Evolutionary conservation across 1,140 invertebrate species (phyloP).

Genomic region (Pemphigus obesinymphae): DNA sequence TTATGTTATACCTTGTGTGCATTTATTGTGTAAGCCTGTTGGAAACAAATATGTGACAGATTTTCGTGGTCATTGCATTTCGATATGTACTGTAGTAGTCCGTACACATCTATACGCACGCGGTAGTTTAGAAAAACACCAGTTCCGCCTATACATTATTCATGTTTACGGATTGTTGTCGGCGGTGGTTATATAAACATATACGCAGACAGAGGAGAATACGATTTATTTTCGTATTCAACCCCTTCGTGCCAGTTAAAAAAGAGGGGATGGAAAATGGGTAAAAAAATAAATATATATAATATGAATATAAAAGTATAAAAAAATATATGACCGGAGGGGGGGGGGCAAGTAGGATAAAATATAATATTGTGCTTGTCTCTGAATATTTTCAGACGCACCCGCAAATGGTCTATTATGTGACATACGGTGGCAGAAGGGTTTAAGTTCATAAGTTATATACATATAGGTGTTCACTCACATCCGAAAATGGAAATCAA

Average conservation of each 20-base stretch:
- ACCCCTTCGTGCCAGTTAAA: too few relatives aligned
- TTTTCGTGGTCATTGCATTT: neutral
- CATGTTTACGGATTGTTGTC: constrained; percentile 16
- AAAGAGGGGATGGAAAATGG: neutral
- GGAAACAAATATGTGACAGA: neutral
- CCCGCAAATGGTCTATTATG: neutral
- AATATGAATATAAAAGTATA: neutral
- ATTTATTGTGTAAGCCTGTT: neutral
- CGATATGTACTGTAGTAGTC: neutral
- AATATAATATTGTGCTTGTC: neutral
- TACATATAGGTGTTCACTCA: neutral
- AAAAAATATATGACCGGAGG: too few relatives aligned
- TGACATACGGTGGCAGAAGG: neutral
- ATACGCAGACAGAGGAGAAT: neutral
- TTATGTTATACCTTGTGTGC: neutral
- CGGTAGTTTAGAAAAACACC: constrained; percentile 62
- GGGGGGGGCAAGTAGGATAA: neutral
- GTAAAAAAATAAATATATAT: neutral
- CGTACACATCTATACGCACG: neutral
- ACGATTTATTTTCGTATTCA: neutral
- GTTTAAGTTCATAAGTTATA: neutral
- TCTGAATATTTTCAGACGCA: neutral
- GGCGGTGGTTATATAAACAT: neutral
- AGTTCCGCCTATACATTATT: constrained; percentile 18
- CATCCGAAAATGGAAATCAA: neutral